Evolutionary conservation across 1,140 invertebrate genomes (phyloP).

Genomic region (Trigoniulus corallinus): DNA sequence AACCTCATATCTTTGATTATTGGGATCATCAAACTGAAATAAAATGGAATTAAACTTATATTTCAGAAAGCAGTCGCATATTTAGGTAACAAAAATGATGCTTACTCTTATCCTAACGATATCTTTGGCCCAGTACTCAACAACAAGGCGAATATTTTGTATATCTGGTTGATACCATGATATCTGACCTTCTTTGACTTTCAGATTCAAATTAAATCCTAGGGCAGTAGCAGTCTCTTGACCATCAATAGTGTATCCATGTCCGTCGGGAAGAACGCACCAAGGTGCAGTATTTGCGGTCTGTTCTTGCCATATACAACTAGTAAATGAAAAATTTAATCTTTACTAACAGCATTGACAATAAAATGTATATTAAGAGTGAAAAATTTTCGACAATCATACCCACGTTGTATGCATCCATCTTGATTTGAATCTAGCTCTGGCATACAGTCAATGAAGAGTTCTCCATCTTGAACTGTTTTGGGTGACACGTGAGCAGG

Average conservation of each 20-base stretch:
- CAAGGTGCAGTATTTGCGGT: not conserved
- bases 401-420: not conserved
- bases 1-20: slow-evolving; percentile 20
- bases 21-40: slow-evolving; percentile 12
- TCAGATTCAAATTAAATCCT: not conserved
- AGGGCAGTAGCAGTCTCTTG: not conserved
- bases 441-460: not conserved
- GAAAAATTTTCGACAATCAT: not conserved
- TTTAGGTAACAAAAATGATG: not conserved
- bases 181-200: not conserved
- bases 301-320: not conserved
- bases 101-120: not conserved
- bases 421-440: not conserved
- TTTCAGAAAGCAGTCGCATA: not conserved
- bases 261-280: not conserved
- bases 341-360: not conserved
- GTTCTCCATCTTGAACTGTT: not conserved
- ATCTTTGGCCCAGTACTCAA: not conserved
- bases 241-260: not conserved
- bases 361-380: not conserved
- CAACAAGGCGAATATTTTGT: not conserved
- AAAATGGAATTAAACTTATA: not conserved
- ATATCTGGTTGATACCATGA: not conserved
- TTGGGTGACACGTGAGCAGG: no score
- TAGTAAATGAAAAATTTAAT: not conserved